phyloP scores from a whole-genome alignment of 2,113 vertebrate species.

The Anguilla japonica region DNA sequence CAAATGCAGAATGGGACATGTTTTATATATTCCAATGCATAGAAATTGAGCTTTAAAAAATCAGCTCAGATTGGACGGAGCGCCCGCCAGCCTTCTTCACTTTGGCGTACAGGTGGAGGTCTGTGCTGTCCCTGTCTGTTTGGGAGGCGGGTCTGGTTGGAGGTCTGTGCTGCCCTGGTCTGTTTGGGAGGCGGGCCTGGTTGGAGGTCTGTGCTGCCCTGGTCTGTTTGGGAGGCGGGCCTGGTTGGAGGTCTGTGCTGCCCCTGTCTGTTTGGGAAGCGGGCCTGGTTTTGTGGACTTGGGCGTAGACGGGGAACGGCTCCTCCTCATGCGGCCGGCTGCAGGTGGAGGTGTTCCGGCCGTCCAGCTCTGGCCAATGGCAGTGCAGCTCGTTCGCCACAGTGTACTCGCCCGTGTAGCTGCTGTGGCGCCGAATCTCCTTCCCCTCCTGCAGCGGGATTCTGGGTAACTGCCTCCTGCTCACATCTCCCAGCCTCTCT shows the following conservation, averaged over 20 bases:
- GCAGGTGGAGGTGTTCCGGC: not conserved
- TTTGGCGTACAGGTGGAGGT: conserved; percentile 23
- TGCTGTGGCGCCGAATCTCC: conserved; percentile 11
- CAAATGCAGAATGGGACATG: not conserved
- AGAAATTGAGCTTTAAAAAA: not conserved
- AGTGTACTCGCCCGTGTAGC: conserved; percentile 8
- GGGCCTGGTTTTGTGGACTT: not conserved
- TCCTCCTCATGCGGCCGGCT: conserved; percentile 14
- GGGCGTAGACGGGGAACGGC: not conserved
- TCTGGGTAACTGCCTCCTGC: conserved; percentile 18
- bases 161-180: not conserved
- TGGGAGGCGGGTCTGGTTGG: not conserved
- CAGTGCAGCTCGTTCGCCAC: not conserved
- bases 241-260: not conserved
- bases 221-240: not conserved
- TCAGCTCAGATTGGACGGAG: conserved; percentile 20
- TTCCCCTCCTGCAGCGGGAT: not conserved
- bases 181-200: not conserved
- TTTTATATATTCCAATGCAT: not conserved
- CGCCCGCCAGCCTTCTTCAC: conserved; percentile 12
- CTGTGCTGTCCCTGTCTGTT: not conserved
- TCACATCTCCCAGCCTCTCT: not conserved
- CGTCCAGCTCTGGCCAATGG: not conserved
- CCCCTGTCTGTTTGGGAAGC: not conserved
- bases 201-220: not conserved